phyloP scores from a whole-genome alignment of 2,797 vertebrate genomes.

The Coracias cyanogaster region DNA sequence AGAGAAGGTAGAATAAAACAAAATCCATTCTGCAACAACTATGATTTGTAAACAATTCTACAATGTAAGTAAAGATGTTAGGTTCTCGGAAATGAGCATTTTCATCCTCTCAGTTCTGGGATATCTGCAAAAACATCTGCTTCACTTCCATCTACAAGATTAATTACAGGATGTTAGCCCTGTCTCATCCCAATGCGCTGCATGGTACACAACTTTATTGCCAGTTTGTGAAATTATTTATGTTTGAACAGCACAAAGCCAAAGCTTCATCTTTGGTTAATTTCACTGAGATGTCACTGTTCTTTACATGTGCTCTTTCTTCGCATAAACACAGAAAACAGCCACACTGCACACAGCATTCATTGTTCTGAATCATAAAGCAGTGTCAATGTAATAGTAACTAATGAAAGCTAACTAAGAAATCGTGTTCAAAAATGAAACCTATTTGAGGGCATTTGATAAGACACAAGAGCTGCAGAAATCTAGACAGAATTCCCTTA shows the following conservation, averaged over 20 bases:
- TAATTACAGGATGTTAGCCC: slow-evolving; percentile 41
- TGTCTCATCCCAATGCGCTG: slow-evolving; percentile 23
- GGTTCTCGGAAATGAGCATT: background rate
- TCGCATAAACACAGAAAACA: slow-evolving; percentile 52
- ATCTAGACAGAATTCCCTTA: slow-evolving; percentile 46
- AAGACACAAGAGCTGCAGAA: slow-evolving; percentile 58
- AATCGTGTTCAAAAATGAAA: slow-evolving; percentile 57
- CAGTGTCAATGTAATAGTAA: slow-evolving; percentile 53
- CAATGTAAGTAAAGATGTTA: background rate
- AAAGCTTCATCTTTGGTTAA: slow-evolving; percentile 91
- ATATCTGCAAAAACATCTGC: slow-evolving; percentile 47
- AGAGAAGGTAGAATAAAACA: slow-evolving; percentile 60
- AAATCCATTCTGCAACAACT: slow-evolving; percentile 48
- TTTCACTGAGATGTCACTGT: slow-evolving; percentile 75
- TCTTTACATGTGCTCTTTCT: slow-evolving; percentile 69
- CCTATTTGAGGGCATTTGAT: slow-evolving; percentile 43
- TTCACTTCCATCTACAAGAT: slow-evolving; percentile 15
- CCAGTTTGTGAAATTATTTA: slow-evolving; percentile 69
- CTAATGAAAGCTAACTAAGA: slow-evolving; percentile 60
- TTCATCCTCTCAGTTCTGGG: slow-evolving; percentile 5
- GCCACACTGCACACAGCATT: slow-evolving; percentile 64
- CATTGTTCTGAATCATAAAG: slow-evolving; percentile 59
- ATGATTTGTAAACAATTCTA: slow-evolving; percentile 73
- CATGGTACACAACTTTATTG: slow-evolving; percentile 75
- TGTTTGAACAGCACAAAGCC: slow-evolving; percentile 77